Evolutionary conservation across 92 coral and sea anemone species (phyloP).

Genomic region (Blastomussa wellsi): DNA sequence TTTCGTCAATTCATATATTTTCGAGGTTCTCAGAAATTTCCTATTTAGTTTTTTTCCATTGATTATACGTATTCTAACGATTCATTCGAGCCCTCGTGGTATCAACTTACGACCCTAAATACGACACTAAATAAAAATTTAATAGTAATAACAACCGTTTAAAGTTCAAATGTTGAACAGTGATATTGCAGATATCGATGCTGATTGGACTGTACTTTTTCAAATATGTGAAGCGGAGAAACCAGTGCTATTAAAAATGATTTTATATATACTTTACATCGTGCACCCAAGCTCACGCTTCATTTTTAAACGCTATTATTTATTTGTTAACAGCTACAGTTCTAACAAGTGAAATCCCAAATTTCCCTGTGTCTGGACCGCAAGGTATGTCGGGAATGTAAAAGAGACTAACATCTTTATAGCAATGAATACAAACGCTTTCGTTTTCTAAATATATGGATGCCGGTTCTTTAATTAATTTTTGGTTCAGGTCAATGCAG

Average conservation of each 20-base stretch:
- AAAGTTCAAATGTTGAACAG: too few species aligned
- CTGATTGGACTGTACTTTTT: too few species aligned
- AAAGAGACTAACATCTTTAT: not conserved
- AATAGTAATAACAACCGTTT: too few species aligned
- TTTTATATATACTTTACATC: not conserved
- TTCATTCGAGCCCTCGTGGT: not conserved
- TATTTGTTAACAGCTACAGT: not conserved
- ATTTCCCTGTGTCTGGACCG: not conserved
- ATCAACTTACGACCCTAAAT: too few species aligned
- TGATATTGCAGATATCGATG: too few species aligned
- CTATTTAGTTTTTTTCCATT: too few species aligned
- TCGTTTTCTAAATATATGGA: not conserved
- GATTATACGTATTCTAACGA: not conserved
- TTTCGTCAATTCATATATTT: not conserved
- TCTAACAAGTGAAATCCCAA: not conserved
- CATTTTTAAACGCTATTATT: not conserved
- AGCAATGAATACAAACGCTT: not conserved
- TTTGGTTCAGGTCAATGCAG: too few species aligned
- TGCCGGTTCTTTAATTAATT: too few species aligned
- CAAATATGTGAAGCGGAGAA: too few species aligned
- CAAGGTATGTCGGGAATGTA: not conserved
- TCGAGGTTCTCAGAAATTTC: too few species aligned
- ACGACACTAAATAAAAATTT: too few species aligned
- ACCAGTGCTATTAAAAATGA: too few species aligned
- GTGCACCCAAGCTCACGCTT: not conserved